Evolutionary conservation across 2,113 vertebrate genomes (phyloP), one percentile per base, ranked within the genome.

Genomic region (Nerophis ophidion): DNA sequence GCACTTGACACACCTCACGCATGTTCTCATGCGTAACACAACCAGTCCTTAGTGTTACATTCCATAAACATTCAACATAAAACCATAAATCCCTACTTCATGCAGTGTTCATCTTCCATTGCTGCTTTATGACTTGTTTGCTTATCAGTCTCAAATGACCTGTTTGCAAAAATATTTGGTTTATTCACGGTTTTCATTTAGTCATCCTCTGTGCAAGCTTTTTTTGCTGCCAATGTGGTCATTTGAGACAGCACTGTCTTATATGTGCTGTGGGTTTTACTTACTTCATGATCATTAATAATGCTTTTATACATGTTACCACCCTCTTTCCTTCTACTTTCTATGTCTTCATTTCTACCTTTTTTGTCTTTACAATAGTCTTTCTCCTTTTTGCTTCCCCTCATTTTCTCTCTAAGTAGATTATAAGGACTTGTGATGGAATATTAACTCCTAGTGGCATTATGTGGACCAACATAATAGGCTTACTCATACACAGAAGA

Each of bases 361-460:
- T 53, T 34, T 60, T 55, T 55, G 59, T 80, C 51, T 72, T 66
- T 51, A 60, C 61, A 44, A 65, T 61, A 74, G 71, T 62, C 60
- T 80, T 48, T 50, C 36, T 70, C 45, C 48, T 66, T 36, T 46
- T 46, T 53, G 16, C 16, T 44, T 65, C 66, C 38, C 57, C 26
- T 48, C 15, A 38, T 68, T 45, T 9, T 11, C 48, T 67, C 42
- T 72, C 65, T 80, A 79, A 86, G 77, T 76, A 81, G 86, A 87
- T 89, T 89, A 90, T 60, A 62, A 59, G 55, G 69, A 82, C 77
- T 87, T 85, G 81, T 87, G 87, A 83, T 81, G 80, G 81, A 87
- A 83, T 76, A 75, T 81, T 88, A 74, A 84, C 71, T 82, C 77
- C 70, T 64, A 62, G 70, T 34, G 42, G 72, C 35, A 40, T 67